Percentiles rank a stretch among this genome's conserved stretches.
Conservation (phyloP, 2,113 vertebrate genomes). For the Poecile atricapillus region DNA sequence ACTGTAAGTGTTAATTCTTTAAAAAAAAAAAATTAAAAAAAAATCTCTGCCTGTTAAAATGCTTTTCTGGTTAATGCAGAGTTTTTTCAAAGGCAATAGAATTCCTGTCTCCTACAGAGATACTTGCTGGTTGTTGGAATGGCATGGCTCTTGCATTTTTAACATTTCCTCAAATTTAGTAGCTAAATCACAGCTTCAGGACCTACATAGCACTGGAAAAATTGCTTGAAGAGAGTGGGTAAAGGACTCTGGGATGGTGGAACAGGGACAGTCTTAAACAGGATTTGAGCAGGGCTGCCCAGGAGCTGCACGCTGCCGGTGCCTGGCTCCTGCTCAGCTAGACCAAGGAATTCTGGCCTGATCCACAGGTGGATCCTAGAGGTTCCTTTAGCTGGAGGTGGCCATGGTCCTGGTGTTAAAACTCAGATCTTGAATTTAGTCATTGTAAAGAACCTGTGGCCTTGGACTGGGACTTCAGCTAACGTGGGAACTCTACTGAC, state of each 20-base stretch:
- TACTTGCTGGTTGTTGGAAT: not conserved
- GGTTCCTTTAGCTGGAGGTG: not conserved
- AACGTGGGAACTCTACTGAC: accelerated
- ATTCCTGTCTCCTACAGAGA: not conserved
- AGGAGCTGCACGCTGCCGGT: too few species aligned
- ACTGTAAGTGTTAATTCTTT: not conserved
- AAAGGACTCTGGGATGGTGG: not conserved
- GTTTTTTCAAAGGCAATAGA: not conserved
- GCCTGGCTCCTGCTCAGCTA: not conserved
- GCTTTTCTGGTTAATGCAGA: not conserved
- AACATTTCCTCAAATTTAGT: not conserved
- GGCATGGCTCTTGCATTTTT: not conserved
- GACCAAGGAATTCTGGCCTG: not conserved
- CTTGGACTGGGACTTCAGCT: not conserved
- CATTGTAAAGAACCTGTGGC: accelerated
- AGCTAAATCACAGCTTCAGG: not conserved
- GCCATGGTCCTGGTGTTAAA: not conserved
- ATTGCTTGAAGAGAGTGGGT: not conserved
- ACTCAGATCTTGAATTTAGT: not conserved
- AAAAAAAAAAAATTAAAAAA: not conserved
- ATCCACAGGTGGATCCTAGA: not conserved
- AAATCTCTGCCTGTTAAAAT: not conserved
- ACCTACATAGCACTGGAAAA: accelerated
- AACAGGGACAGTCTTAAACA: not conserved
- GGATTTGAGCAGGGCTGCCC: not conserved